Base-by-base conservation (phyloP, 2,797 vertebrate genomes). In the Sphenodon punctatus region DNA sequence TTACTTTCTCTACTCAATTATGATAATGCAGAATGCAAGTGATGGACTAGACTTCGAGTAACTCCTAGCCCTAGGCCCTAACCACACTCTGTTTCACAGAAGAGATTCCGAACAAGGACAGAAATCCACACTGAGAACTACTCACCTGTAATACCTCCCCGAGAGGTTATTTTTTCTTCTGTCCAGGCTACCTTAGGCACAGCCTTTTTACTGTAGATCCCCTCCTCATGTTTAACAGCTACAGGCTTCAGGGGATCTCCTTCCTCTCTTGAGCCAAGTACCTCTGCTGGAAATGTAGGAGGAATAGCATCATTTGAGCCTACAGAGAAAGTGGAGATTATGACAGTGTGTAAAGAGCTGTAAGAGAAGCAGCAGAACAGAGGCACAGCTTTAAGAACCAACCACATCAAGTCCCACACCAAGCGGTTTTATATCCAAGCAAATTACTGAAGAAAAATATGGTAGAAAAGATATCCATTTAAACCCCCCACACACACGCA, bases 221-320 rank as follows among this genome's bases (percentile, higher is more conserved):
- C 94, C 76, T 97, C 96, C 36, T 87, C 59, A 71, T 97, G 95
- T 76, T 87, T 89, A 78, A 80, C 16, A 78, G 86, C 56, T 25
- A 85, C 56, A 5, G 74, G 74, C 1, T 82, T 93, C 46, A 92
- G 80, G 58, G 92, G 22, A n/a, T 84, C 84, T 12, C n/a, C n/a
- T n/a, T 90, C 84, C 38, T 91, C 89, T 78, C 92, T 79, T 14
- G 78, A 81, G 8, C 92, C 94, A 67, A 95, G 94, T 22, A 93
- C 63, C 0, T 95, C 94, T 4, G 81, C 86, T 34, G 91, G 94
- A 89, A 97, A 95, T 38, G 78, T 89, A 2, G 97, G 95, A 20
- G 97, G 90, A 68, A 94, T 39, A 3, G 95, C 94, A 72, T 96
- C 96, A 56, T 95, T 95, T 4, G 96, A 97, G 19, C 94, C 98